A percentile compares a stretch with the other conserved stretches of the same genome.
Conservation (phyloP, 2,888 invertebrate genomes). For the Thereva nobilitata region DNA sequence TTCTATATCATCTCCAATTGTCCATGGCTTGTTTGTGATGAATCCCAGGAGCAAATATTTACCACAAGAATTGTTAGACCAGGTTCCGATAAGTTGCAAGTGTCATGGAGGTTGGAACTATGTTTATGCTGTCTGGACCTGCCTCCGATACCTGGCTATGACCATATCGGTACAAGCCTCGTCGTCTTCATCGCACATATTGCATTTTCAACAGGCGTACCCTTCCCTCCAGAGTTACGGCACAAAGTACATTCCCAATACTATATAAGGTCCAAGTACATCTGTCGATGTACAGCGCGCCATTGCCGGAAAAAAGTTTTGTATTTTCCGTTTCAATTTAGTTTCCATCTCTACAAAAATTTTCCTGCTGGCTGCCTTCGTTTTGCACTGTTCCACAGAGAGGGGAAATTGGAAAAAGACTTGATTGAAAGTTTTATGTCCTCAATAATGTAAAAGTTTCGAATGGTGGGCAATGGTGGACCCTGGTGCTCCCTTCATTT, state of each 20-base stretch:
- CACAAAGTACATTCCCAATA: too few relatives aligned
- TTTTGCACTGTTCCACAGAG: background rate
- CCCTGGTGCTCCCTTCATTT: background rate
- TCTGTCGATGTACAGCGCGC: background rate
- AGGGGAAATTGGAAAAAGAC: background rate
- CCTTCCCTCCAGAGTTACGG: background rate
- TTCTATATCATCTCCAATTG: conserved; percentile 8
- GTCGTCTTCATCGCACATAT: background rate
- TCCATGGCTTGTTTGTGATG: conserved; percentile 13
- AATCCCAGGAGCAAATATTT: conserved; percentile 19
- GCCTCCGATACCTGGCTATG: background rate
- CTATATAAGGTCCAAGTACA: background rate
- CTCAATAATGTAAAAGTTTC: conserved; percentile 1
- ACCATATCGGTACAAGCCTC: background rate
- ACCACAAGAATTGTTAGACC: background rate
- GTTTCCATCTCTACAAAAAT: conserved; percentile 9
- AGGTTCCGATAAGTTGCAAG: background rate
- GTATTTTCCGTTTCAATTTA: conserved; percentile 20
- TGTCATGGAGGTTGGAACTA: background rate
- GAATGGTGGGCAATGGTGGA: background rate
- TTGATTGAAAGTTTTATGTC: conserved; percentile 11
- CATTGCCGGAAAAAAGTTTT: conserved; percentile 11
- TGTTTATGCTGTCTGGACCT: background rate
- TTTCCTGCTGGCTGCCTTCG: background rate
- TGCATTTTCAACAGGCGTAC: conserved; percentile 6